Evolutionary conservation across 2,797 vertebrate species (phyloP).

Genomic region (Pithecia hirsuta): DNA sequence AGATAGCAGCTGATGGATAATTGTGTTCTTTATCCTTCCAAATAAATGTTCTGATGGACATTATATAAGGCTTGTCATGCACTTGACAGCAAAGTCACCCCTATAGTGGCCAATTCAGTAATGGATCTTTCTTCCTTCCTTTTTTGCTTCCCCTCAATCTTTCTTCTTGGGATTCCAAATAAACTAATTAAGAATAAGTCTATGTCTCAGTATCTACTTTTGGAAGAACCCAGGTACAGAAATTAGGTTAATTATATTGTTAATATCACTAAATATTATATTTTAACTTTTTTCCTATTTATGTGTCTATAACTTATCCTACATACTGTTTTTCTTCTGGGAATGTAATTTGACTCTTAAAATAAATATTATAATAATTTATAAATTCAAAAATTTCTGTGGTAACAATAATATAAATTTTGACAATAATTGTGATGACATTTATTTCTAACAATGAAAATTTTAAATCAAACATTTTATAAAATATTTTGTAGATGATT

Average conservation of each 20-base stretch:
- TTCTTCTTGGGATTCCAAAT: neutral
- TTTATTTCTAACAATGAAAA: neutral
- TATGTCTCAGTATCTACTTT: neutral
- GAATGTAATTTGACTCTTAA: neutral
- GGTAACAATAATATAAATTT: neutral
- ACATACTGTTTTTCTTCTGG: neutral
- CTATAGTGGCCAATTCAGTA: neutral
- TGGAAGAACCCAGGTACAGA: neutral
- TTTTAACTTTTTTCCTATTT: neutral
- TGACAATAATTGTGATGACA: neutral
- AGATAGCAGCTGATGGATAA: neutral
- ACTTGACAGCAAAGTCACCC: neutral
- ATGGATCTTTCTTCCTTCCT: neutral
- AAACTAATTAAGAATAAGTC: neutral
- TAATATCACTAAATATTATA: neutral
- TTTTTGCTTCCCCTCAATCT: neutral
- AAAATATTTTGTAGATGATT: neutral
- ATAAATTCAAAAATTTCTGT: neutral
- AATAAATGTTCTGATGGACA: neutral
- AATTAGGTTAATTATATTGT: neutral
- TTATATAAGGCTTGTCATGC: neutral
- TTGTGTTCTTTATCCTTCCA: neutral
- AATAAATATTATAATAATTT: neutral
- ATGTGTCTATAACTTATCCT: neutral
- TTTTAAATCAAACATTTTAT: neutral